Evolutionary conservation across 2,888 invertebrate species (phyloP).

Genomic region (Macrosoma leucophasiata): DNA sequence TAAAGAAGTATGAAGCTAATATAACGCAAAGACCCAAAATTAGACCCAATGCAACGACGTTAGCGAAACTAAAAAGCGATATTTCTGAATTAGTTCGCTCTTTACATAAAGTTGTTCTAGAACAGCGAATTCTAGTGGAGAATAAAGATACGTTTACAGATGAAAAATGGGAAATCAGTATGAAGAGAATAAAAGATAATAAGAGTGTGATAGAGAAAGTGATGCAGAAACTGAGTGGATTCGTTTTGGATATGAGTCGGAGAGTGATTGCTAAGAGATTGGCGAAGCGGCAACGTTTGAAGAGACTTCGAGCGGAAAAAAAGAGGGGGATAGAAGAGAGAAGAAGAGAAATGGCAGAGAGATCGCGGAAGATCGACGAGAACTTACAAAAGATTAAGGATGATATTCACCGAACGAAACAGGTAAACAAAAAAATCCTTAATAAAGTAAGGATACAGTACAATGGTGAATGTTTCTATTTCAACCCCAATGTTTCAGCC

Average conservation of each 20-base stretch:
- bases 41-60: slow-evolving; percentile 27
- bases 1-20: slow-evolving; percentile 39
- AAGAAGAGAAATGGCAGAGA: slow-evolving; percentile 55
- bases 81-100: slow-evolving; percentile 32
- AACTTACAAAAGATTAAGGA: slow-evolving; percentile 80
- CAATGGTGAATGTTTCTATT: too few species aligned
- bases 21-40: slow-evolving; percentile 14
- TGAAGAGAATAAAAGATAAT: slow-evolving; percentile 63
- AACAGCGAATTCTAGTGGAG: slow-evolving; percentile 55
- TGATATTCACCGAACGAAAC: slow-evolving; percentile 76
- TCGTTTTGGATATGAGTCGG: slow-evolving; percentile 52
- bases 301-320: slow-evolving; percentile 49
- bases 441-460: too few species aligned
- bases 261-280: slow-evolving; percentile 58
- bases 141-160: slow-evolving; percentile 62
- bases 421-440: too few species aligned
- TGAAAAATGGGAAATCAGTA: slow-evolving; percentile 70
- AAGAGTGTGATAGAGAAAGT: slow-evolving; percentile 60
- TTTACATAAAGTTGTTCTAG: slow-evolving; percentile 37
- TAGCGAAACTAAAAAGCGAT: slow-evolving; percentile 37
- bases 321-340: slow-evolving; percentile 52
- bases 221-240: slow-evolving; percentile 52
- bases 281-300: slow-evolving; percentile 64
- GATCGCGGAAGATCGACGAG: slow-evolving; percentile 78
- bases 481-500: too few species aligned